Conservation (phyloP, 2,888 invertebrate genomes). For the Xanthorhoe designata region DNA sequence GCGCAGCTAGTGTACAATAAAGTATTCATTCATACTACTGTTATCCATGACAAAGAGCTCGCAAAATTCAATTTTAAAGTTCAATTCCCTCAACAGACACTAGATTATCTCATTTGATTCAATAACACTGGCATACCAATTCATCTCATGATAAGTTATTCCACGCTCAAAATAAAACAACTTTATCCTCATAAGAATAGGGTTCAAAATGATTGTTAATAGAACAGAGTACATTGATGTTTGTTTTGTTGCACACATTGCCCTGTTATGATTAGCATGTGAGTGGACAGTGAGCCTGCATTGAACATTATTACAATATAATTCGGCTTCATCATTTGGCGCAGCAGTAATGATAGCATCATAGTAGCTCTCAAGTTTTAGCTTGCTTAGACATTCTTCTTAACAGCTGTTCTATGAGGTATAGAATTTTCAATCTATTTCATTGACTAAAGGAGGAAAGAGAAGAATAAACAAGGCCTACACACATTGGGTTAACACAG, state of each 20-base stretch:
- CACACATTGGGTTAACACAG: too few relatives aligned
- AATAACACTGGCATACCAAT: constrained; percentile 14
- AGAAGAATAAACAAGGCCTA: too few relatives aligned
- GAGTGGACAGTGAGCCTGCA: constrained; percentile 54
- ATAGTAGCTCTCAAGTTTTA: background rate
- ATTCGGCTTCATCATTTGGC: constrained; percentile 50
- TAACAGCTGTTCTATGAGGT: too few relatives aligned
- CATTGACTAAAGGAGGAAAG: too few relatives aligned
- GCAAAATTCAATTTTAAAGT: background rate
- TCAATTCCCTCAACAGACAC: background rate
- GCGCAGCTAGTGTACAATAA: too few relatives aligned
- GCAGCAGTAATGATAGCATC: constrained; percentile 8
- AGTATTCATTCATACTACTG: background rate
- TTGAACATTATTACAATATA: constrained; percentile 59
- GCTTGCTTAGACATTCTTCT: too few relatives aligned
- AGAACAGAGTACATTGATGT: constrained; percentile 23
- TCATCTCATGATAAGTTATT: constrained; percentile 15
- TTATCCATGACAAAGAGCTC: background rate
- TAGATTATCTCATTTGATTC: constrained; percentile 4
- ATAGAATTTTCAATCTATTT: too few relatives aligned
- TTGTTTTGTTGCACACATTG: constrained; percentile 54
- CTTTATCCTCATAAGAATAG: constrained; percentile 17
- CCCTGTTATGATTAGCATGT: constrained; percentile 61
- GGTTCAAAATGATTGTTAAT: constrained; percentile 23
- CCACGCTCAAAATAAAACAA: constrained; percentile 10